Evolutionary conservation across 2,888 invertebrate genomes (phyloP), one percentile per base, ranked within the genome.

Genomic region (Tinea trinotella): DNA sequence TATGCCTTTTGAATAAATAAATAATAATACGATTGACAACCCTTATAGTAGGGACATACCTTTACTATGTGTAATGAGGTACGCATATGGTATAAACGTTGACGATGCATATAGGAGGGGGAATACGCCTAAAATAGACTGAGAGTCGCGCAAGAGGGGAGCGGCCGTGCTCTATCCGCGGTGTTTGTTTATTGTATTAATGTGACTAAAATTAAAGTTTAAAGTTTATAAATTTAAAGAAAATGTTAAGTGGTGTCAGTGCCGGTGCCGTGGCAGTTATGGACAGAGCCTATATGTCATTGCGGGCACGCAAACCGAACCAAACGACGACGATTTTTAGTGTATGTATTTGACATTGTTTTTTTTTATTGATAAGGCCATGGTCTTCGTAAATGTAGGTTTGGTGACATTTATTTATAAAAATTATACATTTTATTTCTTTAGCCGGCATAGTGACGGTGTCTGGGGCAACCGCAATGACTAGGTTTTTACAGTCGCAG

Each of bases 271-370:
- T 81, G 15, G 80, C 80, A 34, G 80, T 82, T 17, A 87, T 86
- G 86, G 87, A 87, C 55, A 77, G 87, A 55, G 87, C 86, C 54
- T 87, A 87, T 58, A 87, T 87, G 87, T 86, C 87, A 52, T 64
- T 87, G 70, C 80, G 87, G 56, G 87, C 82, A 60, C 78, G 87
- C 64, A 84, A 82, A 63, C 86, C 85, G 15, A 57, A 59, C 20
- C 72, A 71, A 56, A 59, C 72, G 3, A 74, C 74, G 54, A 79
- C 82, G 76, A 79, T 82, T 63, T 12, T 50, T 4, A 50, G 50
- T 10, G 50, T 50, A 2, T n/a, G 50, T 50, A 5, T 48, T 40
- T 40, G 40, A 10, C 35, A 40, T 40, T 40, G 40, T 3, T 12
- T 40, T 40, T 3, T 12, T 40, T 40, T 15, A 13, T 3, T 2